Conservation (phyloP, 2,797 vertebrate species). For the Eulemur mongoz region DNA sequence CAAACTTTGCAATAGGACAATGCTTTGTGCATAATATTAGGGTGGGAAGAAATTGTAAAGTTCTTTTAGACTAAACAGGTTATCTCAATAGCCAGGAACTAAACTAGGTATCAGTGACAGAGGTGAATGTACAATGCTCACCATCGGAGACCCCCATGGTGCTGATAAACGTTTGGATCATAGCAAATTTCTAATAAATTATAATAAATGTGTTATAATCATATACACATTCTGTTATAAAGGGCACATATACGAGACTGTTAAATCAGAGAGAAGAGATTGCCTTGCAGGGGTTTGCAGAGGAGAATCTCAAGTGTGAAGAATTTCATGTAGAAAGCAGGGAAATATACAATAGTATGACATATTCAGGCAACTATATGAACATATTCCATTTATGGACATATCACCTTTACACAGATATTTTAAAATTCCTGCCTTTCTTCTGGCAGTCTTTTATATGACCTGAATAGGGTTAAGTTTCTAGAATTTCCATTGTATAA, state of each 20-base stretch:
- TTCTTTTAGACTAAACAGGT: background rate
- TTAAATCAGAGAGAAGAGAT: background rate
- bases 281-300: background rate
- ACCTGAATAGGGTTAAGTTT: background rate
- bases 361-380: background rate
- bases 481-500: background rate
- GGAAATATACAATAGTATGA: fast-evolving
- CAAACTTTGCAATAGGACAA: background rate
- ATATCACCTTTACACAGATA: background rate
- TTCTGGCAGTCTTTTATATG: background rate
- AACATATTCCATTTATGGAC: background rate
- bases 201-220: background rate
- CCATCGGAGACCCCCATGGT: background rate
- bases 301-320: background rate
- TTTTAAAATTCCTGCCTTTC: background rate
- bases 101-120: background rate
- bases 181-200: background rate
- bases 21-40: background rate
- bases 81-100: background rate
- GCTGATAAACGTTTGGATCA: background rate
- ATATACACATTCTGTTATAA: background rate
- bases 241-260: background rate
- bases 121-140: background rate
- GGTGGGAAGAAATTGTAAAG: background rate
- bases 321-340: background rate